Evolutionary conservation across 1,140 invertebrate genomes (phyloP).

Genomic region (Drosophila ambigua): DNA sequence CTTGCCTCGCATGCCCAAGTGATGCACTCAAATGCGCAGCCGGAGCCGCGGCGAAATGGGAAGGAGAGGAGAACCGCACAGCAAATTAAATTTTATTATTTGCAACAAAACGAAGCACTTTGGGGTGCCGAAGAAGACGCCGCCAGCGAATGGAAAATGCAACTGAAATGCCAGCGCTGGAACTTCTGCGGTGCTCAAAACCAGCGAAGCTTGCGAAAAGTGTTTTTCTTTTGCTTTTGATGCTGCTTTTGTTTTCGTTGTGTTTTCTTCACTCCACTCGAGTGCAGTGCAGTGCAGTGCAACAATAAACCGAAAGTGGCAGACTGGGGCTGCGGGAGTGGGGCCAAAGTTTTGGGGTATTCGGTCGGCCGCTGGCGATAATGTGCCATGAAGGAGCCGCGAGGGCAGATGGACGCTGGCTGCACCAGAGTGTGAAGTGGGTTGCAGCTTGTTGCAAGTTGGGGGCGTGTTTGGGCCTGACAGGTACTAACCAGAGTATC

Average conservation of each 20-base stretch:
- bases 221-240: constrained; percentile 55
- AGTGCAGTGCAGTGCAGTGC: not conserved
- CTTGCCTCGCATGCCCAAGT: constrained; percentile 66
- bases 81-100: constrained; percentile 78
- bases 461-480: constrained; percentile 26
- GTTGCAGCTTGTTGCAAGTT: constrained; percentile 38
- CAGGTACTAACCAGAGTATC: constrained; percentile 47
- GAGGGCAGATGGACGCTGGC: constrained; percentile 11
- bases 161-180: constrained; percentile 56
- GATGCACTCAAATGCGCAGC: constrained; percentile 76
- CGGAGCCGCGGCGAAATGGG: constrained; percentile 30
- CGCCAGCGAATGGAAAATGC: constrained; percentile 41
- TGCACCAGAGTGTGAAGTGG: constrained; percentile 74
- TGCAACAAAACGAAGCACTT: constrained; percentile 71
- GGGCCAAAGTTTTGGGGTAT: constrained; percentile 20
- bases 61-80: constrained; percentile 47
- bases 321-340: constrained; percentile 38
- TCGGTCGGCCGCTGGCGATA: constrained; percentile 54
- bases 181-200: constrained; percentile 57
- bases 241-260: constrained; percentile 23
- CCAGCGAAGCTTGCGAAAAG: constrained; percentile 76
- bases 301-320: constrained; percentile 60
- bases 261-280: constrained; percentile 38
- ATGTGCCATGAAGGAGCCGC: constrained; percentile 61
- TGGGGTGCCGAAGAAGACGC: constrained; percentile 43